Percentiles rank a stretch among this genome's conserved stretches.
These are phyloP conservation scores for Antechinus flavipes DNA, from an alignment of 2,113 vertebrate species.

Conservation along the genomic window DNA sequence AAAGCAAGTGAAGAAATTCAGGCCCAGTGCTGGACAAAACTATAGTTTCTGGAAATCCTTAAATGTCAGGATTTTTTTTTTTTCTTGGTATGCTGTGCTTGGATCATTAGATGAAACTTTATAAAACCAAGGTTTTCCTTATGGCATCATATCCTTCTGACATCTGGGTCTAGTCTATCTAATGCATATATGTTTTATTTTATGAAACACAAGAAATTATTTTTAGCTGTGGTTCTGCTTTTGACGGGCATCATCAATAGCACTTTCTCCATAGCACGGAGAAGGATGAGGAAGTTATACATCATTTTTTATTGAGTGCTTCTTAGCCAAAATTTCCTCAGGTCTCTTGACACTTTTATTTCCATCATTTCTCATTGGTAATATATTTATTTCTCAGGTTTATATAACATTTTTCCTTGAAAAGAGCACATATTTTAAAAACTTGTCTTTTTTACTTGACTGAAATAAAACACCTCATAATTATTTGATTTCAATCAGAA, in stretches of 20 bases:
- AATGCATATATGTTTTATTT: neutral
- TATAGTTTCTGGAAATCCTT: neutral
- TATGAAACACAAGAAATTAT: neutral
- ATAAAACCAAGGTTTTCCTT: neutral
- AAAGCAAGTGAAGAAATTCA: constrained; percentile 28
- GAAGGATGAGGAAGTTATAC: constrained; percentile 3
- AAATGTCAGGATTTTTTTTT: neutral
- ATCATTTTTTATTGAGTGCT: neutral
- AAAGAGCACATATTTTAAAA: neutral
- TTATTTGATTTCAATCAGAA: neutral
- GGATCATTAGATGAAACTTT: constrained; percentile 17
- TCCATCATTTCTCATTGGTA: neutral
- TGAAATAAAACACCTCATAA: neutral
- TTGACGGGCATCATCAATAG: neutral
- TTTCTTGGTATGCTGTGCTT: neutral
- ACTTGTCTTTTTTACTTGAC: neutral
- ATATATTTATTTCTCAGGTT: neutral
- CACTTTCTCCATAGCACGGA: constrained; percentile 6
- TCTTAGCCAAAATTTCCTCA: neutral
- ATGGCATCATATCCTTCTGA: constrained; percentile 1
- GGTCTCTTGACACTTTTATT: neutral
- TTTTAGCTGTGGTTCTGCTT: neutral
- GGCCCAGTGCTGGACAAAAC: neutral
- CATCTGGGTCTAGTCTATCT: neutral
- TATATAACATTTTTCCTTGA: neutral